Evolutionary conservation across 2,888 invertebrate species (phyloP), one percentile per base, ranked within the genome.

Genomic region (Melanostoma scalare): DNA sequence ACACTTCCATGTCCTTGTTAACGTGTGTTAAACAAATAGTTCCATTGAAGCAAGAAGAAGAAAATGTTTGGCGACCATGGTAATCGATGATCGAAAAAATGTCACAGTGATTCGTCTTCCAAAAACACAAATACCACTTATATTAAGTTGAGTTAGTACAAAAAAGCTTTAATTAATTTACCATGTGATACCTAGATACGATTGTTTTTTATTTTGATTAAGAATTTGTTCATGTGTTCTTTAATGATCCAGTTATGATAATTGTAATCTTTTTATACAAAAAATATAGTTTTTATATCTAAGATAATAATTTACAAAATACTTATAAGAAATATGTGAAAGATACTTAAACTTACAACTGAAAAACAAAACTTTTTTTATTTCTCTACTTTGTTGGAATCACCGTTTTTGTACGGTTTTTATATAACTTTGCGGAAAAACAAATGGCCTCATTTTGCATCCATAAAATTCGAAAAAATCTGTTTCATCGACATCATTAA

Each of bases 11-110:
- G 56, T 86, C 88, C 0, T 85, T 90, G 2, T 67, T 90, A 10
- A 88, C 90, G 58, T 89, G 63, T 71, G 74, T 82, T 0, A 33
- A 46, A 20, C 71, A 78, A 6, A 10, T 36, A 2, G 63, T 61
- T n/a, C 84, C 85, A 42, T 73, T 44, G 0, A 86, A 86, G 5
- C 79, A 86, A 86, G 42, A 88, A 71, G 68, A 81, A 4, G 88
- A 88, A 53, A 89, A 89, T 80, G 91, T 90, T 33, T 90, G 90
- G 90, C 89, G 90, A 6, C 90, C 90, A 61, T 90, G 90, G 90
- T 90, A 86, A 85, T 44, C 0, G n/a, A 35, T 42, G 6, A 5
- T 55, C 36, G 36, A 4, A 40, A 8, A 35, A 31, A 9, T 31
- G 3, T 9, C 38, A 6, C 56, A 75, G 71, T 44, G 48, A 67